Evolutionary conservation across 2,797 vertebrate genomes (phyloP).

Genomic region (Scleropages formosus): DNA sequence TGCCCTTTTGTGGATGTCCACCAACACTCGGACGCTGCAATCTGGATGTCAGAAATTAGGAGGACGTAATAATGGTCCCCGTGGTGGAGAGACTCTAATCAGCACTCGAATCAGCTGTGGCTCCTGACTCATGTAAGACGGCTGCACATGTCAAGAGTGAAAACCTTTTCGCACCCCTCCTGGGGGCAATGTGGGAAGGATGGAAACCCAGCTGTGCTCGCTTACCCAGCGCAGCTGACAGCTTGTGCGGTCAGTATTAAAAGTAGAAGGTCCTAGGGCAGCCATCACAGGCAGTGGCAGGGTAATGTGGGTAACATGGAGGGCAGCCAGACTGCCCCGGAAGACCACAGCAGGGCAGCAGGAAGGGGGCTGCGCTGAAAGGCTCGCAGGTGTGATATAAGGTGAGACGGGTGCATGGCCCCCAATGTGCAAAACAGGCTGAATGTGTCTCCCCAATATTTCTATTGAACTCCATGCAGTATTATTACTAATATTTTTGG

Average conservation of each 20-base stretch:
- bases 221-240: background rate
- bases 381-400: too few relatives aligned
- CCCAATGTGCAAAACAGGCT: too few relatives aligned
- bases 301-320: conserved; percentile 9
- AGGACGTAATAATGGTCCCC: background rate
- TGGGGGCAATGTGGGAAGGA: background rate
- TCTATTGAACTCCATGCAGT: too few relatives aligned
- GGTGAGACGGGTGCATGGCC: too few relatives aligned
- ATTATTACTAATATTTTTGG: too few relatives aligned
- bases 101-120: background rate
- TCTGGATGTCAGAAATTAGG: background rate
- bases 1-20: background rate
- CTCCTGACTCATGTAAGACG: background rate
- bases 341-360: too few relatives aligned
- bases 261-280: background rate
- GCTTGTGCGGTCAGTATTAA: background rate
- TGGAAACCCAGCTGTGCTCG: background rate
- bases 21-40: background rate
- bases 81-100: background rate
- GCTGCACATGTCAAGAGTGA: background rate
- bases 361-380: too few relatives aligned
- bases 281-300: background rate
- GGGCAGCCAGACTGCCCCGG: background rate
- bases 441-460: too few relatives aligned
- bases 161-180: background rate